Evolutionary conservation across 2,797 vertebrate genomes (phyloP), one percentile per base, ranked within the genome.

Genomic region (Calcarius lapponicus): DNA sequence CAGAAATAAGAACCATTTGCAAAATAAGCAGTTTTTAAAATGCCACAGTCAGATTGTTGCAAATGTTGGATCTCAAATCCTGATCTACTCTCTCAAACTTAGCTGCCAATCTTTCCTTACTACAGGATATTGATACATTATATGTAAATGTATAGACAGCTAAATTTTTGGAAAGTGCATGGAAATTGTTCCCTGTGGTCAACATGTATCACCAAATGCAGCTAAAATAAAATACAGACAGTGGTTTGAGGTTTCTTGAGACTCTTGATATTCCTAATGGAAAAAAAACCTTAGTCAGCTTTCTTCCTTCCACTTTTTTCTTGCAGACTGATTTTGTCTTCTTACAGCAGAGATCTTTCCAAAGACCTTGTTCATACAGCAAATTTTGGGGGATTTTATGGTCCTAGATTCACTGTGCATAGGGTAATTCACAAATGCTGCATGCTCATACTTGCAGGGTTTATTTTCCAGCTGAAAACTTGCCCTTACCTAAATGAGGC

Each of bases 171-270:
- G 15, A 34, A 94, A 76, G 17, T 53, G 14, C 12, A 58, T 79
- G 50, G 40, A 54, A 79, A 73, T 84, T 73, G 4, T 53, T 90
- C 17, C 24, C 53, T 86, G 76, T 24, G 79, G n/a, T 51, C 47
- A 80, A 17, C 38, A 54, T 10, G 8, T 45, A 62, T 67, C 72
- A 53, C 36, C 25, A 88, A 72, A 75, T 56, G 32, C 20, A 78
- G 15, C 43, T 84, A 56, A 86, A 90, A 90, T 69, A 86, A 94
- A 83, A 80, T 57, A 60, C 10, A 72, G 64, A 7, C 29, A 28
- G 58, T 60, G 36, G 65, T 83, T 78, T 94, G 91, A 80, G 69
- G 61, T 88, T 92, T 83, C n/a, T 85, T 88, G 61, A 90, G 43
- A 42, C 11, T 93, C 34, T 9, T 2, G 6, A 57, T 84, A 84